Conservation (phyloP, 2,888 invertebrate species). For the Branchellion lobata region DNA sequence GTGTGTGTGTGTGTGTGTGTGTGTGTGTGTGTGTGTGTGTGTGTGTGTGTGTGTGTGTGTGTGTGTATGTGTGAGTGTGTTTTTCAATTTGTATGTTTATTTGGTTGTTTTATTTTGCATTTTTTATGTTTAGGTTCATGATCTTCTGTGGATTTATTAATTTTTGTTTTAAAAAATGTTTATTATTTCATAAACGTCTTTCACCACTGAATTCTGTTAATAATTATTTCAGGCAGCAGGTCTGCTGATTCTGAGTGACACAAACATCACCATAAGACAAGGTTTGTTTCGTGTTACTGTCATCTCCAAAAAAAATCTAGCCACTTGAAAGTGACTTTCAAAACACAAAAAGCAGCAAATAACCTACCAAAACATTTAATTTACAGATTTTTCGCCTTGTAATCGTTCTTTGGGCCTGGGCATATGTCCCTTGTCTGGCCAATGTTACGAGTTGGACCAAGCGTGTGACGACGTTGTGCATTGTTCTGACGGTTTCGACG, state of each 20-base stretch:
- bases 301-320: too few species aligned
- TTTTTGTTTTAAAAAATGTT: too few species aligned
- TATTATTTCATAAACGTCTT: too few species aligned
- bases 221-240: slow-evolving; percentile 68
- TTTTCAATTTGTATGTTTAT: too few species aligned
- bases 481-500: slow-evolving; percentile 65
- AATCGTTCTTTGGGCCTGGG: slow-evolving; percentile 67
- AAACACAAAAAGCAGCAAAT: background rate
- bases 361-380: background rate
- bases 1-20: too few species aligned
- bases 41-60: too few species aligned
- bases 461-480: slow-evolving; percentile 78
- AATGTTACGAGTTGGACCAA: slow-evolving; percentile 75
- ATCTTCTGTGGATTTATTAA: too few species aligned
- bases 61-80: too few species aligned
- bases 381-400: slow-evolving; percentile 48
- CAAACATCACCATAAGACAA: slow-evolving; percentile 63
- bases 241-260: slow-evolving; percentile 85
- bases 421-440: slow-evolving; percentile 71
- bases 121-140: too few species aligned
- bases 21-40: too few species aligned
- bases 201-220: too few species aligned
- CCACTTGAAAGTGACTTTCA: background rate
- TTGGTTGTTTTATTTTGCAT: too few species aligned
- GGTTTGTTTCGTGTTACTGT: slow-evolving; percentile 34